Conservation (phyloP, 2,888 invertebrate genomes). For the Apodemia hepburni region DNA sequence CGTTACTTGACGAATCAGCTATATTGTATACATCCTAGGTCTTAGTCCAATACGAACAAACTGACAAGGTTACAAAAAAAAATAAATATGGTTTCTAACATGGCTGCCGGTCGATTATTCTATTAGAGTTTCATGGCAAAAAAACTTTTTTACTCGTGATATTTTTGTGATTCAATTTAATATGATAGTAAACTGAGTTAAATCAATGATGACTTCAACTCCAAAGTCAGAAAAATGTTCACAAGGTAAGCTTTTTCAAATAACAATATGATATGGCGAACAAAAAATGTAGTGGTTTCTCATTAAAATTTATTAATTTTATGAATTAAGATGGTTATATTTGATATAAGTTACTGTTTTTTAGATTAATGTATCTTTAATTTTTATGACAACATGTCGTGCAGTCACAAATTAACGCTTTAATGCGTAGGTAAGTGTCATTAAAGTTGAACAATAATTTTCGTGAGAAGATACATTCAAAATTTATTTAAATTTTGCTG, state of each 20-base stretch:
- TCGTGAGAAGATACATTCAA: slow-evolving; percentile 9
- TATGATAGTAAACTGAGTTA: slow-evolving; percentile 56
- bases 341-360: not conserved
- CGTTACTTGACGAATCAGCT: too few relatives aligned
- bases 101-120: slow-evolving; percentile 72
- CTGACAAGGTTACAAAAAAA: slow-evolving; percentile 26
- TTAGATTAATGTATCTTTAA: not conserved
- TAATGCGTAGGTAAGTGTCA: not conserved
- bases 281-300: slow-evolving; percentile 9
- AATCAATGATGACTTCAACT: slow-evolving; percentile 70
- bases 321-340: not conserved
- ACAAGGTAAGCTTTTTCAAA: slow-evolving; percentile 61
- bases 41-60: not conserved
- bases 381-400: not conserved
- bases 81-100: slow-evolving; percentile 48
- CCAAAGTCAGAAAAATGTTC: slow-evolving; percentile 75
- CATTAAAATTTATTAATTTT: slow-evolving; percentile 1
- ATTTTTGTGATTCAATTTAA: slow-evolving; percentile 46
- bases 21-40: not conserved
- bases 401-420: not conserved
- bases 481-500: not conserved
- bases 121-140: slow-evolving; percentile 57
- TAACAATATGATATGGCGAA: slow-evolving; percentile 35
- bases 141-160: slow-evolving; percentile 41
- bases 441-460: slow-evolving; percentile 6